Evolutionary conservation across 2,797 vertebrate genomes (phyloP).

Genomic region (Bradypodion ventrale): DNA sequence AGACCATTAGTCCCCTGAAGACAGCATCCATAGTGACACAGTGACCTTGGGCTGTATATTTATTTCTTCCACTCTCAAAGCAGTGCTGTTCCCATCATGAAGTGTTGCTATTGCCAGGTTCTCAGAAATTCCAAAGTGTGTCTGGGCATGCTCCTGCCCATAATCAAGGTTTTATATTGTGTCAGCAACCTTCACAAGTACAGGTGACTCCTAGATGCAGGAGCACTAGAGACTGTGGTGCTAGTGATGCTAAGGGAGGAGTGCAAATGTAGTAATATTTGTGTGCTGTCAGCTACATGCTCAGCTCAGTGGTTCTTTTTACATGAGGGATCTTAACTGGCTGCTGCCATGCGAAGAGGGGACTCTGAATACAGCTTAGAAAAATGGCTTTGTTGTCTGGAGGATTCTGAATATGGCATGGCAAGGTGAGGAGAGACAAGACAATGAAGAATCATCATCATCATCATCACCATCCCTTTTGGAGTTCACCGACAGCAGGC

Average conservation of each 20-base stretch:
- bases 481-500: no score
- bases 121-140: background rate
- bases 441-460: no score
- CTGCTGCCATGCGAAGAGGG: background rate
- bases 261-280: background rate
- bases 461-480: no score
- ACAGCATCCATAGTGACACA: background rate
- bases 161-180: background rate
- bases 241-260: background rate
- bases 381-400: background rate
- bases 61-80: background rate
- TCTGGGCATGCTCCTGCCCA: background rate
- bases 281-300: background rate
- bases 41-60: background rate
- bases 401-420: background rate
- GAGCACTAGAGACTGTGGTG: background rate
- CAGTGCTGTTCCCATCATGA: background rate
- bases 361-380: background rate
- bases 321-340: background rate
- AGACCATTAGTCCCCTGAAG: background rate
- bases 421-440: background rate
- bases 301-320: background rate
- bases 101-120: background rate
- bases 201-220: background rate
- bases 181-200: background rate